phyloP scores from a whole-genome alignment of 2,797 vertebrate genomes.

The Poecilia velifera region DNA sequence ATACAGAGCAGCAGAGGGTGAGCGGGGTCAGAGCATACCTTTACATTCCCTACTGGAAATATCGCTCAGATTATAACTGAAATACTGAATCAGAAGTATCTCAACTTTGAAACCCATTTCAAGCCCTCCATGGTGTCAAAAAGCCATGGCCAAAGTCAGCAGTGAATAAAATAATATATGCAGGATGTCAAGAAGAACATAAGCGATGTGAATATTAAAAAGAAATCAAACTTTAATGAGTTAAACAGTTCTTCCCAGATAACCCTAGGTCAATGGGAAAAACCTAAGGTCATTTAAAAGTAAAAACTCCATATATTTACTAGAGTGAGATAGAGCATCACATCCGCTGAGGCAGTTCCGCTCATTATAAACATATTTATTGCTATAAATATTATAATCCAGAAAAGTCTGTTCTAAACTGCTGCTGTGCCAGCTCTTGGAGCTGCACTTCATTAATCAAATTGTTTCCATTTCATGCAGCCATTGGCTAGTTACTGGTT shows the following conservation, averaged over 20 bases:
- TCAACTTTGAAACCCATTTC: conserved; percentile 51
- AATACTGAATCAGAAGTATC: conserved; percentile 13
- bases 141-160: conserved; percentile 43
- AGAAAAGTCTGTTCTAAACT: not conserved
- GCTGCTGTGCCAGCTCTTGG: not conserved
- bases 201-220: conserved; percentile 61
- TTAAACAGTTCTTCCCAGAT: conserved; percentile 51
- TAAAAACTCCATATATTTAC: conserved; percentile 25
- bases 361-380: conserved; percentile 10
- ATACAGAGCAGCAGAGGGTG: conserved; percentile 10
- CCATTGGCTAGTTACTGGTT: not conserved
- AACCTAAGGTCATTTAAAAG: conserved; percentile 30
- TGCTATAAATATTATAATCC: conserved; percentile 5
- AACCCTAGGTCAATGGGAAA: conserved; percentile 51
- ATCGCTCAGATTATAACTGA: conserved; percentile 15
- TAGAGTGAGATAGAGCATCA: conserved; percentile 5
- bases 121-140: conserved; percentile 54
- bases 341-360: not conserved
- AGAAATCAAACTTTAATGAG: conserved; percentile 61
- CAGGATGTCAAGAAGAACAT: conserved; percentile 48
- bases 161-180: conserved; percentile 63
- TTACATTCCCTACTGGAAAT: conserved; percentile 5
- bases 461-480: not conserved
- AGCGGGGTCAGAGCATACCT: conserved; percentile 2
- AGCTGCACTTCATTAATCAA: not conserved